phyloP scores from a whole-genome alignment of 1,140 invertebrate species.

The Chymomyza costata region DNA sequence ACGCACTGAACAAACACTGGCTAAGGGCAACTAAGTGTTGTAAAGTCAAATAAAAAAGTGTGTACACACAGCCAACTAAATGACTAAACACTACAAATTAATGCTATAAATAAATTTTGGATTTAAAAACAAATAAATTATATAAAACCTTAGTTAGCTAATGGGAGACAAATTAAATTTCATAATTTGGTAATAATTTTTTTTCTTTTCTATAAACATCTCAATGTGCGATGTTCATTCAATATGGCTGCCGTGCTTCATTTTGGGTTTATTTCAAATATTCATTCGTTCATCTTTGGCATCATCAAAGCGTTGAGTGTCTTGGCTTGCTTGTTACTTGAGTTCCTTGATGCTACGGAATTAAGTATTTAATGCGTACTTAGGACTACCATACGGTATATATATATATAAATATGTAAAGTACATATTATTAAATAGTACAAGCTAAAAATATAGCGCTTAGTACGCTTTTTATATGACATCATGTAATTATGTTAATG shows the following conservation, averaged over 20 bases:
- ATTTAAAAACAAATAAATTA: too few species aligned
- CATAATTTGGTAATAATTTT: slow-evolving; percentile 13
- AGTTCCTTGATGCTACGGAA: slow-evolving; percentile 7
- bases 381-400: slow-evolving; percentile 49
- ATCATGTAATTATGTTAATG: slow-evolving; percentile 14
- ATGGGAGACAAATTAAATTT: too few species aligned
- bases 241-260: slow-evolving; percentile 5
- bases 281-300: slow-evolving; percentile 59
- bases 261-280: too few species aligned
- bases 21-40: slow-evolving; percentile 7
- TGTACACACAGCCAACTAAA: slow-evolving; percentile 41
- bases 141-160: too few species aligned
- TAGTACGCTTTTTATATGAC: slow-evolving; percentile 56
- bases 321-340: slow-evolving; percentile 11
- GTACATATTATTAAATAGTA: too few species aligned
- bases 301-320: slow-evolving; percentile 41
- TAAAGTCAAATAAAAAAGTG: slow-evolving; percentile 32
- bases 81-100: slow-evolving; percentile 43
- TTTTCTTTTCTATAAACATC: slow-evolving; percentile 10
- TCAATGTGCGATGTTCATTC: not conserved
- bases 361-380: slow-evolving; percentile 8
- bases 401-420: slow-evolving; percentile 33
- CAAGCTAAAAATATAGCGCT: slow-evolving; percentile 42
- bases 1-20: slow-evolving; percentile 31
- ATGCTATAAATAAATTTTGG: slow-evolving; percentile 30